Evolutionary conservation across 1,140 invertebrate species (phyloP), one percentile per base, ranked within the genome.

Genomic region (Dreissena rostriformis): DNA sequence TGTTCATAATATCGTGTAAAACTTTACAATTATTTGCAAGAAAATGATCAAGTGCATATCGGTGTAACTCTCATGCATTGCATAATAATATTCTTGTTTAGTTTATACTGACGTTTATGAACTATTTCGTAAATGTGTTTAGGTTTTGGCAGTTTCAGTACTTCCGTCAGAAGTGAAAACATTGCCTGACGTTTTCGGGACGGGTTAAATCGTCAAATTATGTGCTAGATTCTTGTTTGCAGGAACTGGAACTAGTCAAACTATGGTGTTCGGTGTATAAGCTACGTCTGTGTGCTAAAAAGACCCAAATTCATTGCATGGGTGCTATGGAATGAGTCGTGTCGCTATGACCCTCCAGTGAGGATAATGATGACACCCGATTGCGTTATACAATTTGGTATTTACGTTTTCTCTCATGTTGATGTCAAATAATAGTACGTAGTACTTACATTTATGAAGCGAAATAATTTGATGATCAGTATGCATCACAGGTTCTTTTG

Each of bases 151-250:
- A 22, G 63, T 52, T 28, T 82, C 52, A 53, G 51, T 65, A 74
- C 80, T 82, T 74, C 80, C 67, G 52, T 72, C 52, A 72, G 80
- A 67, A 79, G 76, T 79, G 61, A 79, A 79, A 80, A 80, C 61
- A 73, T 72, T 65, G 26, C 70, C 22, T 22, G 15, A 26, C 22
- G 29, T 15, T 72, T 49, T 24, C 15, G 14, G 29, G 12, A 28
- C 15, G n/a, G 12, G n/a, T 17, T 29, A 28, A 14, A 15, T 28
- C 22, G 14, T 11, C 14, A 12, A 28, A 28, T 24, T 39, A 26
- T 26, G 29, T 14, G 14, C 8, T 72, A 39, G n/a, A 72, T 24
- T 29, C 29, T 24, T 11, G 26, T 15, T 15, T 72, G 65, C 19
- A 7, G 22, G 49, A 51, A 17, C 29, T 4, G 14, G 51, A 74